Evolutionary conservation across 1,140 invertebrate species (phyloP).

Genomic region (Brachionus manjavacas): DNA sequence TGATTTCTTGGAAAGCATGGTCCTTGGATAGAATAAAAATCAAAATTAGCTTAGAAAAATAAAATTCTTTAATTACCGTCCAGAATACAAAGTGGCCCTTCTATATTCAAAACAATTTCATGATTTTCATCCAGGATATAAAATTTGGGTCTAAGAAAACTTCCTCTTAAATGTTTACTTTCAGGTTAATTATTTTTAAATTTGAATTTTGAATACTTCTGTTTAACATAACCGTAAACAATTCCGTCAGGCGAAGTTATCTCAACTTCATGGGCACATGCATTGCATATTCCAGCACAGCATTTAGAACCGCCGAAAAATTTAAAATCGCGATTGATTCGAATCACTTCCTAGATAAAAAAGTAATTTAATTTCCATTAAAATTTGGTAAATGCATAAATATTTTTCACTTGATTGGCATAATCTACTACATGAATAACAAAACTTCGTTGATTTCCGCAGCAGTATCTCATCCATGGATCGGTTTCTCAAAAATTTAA

Average conservation of each 20-base stretch:
- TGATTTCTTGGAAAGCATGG: neutral
- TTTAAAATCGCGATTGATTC: conserved; percentile 50
- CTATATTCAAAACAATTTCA: neutral
- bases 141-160: conserved; percentile 7
- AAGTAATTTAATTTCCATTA: too few species aligned
- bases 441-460: conserved; percentile 72
- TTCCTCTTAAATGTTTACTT: neutral
- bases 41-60: neutral
- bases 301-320: conserved; percentile 44
- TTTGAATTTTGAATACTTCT: neutral
- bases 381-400: too few species aligned
- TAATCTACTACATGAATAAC: conserved; percentile 79
- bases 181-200: neutral
- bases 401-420: conserved; percentile 60
- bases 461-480: conserved; percentile 71
- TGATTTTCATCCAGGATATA: conserved; percentile 1
- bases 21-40: neutral
- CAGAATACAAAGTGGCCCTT: conserved; percentile 17
- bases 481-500: conserved; percentile 63
- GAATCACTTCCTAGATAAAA: conserved; percentile 51
- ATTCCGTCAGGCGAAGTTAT: conserved; percentile 38
- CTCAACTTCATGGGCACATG: conserved; percentile 40
- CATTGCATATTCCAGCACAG: conserved; percentile 23
- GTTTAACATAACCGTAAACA: conserved; percentile 43
- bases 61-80: neutral